Evolutionary conservation across 2,797 vertebrate species (phyloP).

Genomic region (Poeciliopsis presidionis): DNA sequence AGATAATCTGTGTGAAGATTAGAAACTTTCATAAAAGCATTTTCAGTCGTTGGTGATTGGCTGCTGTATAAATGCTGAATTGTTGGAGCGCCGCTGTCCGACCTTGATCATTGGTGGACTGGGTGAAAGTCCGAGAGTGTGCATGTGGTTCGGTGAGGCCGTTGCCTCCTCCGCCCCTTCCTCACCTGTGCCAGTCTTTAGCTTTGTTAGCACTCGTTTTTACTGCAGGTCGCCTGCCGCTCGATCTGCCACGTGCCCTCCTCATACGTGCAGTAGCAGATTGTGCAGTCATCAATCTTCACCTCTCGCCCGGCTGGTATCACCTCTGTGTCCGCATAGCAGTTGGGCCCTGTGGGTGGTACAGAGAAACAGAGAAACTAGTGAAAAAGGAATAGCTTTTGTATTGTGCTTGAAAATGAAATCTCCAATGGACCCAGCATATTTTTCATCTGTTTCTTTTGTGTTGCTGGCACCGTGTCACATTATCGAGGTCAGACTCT

Average conservation of each 20-base stretch:
- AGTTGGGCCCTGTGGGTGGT: conserved; percentile 89
- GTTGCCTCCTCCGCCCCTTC: conserved; percentile 34
- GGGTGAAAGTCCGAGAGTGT: conserved; percentile 67
- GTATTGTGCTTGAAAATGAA: conserved; percentile 18
- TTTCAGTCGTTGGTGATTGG: conserved; percentile 64
- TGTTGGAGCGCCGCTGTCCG: conserved; percentile 47
- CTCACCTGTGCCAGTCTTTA: conserved; percentile 70
- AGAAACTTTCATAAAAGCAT: conserved; percentile 84
- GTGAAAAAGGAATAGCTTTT: conserved; percentile 2
- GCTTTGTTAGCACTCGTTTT: conserved; percentile 94
- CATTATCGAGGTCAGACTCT: conserved; percentile 24
- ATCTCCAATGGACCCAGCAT: conserved; percentile 21
- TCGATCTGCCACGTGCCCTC: conserved; percentile 98
- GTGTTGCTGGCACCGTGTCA: conserved; percentile 14
- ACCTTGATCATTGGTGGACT: conserved; percentile 68
- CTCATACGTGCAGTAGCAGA: conserved; percentile 99
- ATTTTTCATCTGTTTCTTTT: conserved; percentile 19
- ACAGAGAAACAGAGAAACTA: conserved; percentile 23
- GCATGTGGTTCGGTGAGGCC: conserved; percentile 47
- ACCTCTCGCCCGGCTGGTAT: conserved; percentile 98
- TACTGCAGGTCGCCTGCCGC: conserved; percentile 95
- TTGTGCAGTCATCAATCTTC: conserved; percentile 96
- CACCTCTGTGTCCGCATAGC: conserved; percentile 93
- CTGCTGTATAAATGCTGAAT: conserved; percentile 66
- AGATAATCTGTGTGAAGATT: conserved; percentile 83